A percentile compares a stretch with the other conserved stretches of the same genome.
Evolutionary conservation across 1,140 invertebrate genomes (phyloP).

Genomic region (Cherax quadricarinatus): DNA sequence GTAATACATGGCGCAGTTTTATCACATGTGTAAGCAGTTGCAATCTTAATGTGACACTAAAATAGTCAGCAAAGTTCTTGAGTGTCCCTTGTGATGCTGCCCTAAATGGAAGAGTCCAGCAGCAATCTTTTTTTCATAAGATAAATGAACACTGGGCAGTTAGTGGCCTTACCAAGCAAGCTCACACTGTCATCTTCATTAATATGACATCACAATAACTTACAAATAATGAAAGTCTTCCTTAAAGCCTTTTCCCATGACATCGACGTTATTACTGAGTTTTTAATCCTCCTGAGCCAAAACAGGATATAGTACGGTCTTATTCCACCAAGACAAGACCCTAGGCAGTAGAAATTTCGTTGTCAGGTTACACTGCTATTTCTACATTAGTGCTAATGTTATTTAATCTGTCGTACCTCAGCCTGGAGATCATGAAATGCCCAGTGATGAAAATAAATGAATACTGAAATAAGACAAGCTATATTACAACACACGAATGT

Average conservation of each 20-base stretch:
- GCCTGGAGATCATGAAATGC: too few species aligned
- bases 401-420: not conserved
- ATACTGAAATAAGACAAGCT: too few species aligned
- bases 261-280: not conserved
- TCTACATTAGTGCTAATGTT: not conserved
- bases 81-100: not conserved
- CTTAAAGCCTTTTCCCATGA: too few species aligned
- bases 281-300: not conserved
- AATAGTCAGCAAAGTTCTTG: not conserved
- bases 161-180: not conserved
- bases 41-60: not conserved
- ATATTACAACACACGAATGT: too few species aligned
- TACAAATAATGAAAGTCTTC: too few species aligned
- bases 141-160: not conserved
- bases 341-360: conserved; percentile 10
- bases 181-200: too few species aligned
- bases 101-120: not conserved
- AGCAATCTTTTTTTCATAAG: not conserved
- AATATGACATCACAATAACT: too few species aligned
- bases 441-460: too few species aligned
- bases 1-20: not conserved
- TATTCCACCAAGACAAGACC: not conserved
- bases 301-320: not conserved
- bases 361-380: not conserved
- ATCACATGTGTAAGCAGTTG: not conserved